Conservation (phyloP, 2,113 vertebrate genomes). For the Podarcis muralis region DNA sequence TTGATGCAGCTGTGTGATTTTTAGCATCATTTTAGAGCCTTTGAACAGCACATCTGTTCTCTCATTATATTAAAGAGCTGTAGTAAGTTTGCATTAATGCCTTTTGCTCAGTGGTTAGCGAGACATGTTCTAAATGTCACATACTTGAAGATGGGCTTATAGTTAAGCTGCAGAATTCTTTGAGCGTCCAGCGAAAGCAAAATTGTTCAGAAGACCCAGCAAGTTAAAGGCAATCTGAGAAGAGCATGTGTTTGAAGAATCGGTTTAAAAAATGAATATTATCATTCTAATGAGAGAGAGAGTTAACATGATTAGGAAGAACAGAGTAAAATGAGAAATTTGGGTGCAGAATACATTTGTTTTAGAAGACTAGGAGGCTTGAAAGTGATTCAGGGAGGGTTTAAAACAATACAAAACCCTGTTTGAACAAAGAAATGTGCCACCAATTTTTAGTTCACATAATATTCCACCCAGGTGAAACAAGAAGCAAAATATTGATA, state of each 20-base stretch:
- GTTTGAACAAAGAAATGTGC: background rate
- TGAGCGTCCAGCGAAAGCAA: background rate
- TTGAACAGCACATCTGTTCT: background rate
- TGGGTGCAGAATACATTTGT: background rate
- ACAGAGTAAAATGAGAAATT: background rate
- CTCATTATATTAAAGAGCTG: background rate
- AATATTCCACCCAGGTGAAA: background rate
- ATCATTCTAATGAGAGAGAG: background rate
- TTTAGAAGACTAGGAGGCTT: background rate
- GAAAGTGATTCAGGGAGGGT: background rate
- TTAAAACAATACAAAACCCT: background rate
- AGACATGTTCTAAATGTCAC: background rate
- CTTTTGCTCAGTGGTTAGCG: background rate
- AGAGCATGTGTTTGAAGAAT: background rate
- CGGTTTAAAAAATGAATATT: background rate
- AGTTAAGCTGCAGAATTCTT: background rate
- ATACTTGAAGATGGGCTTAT: background rate
- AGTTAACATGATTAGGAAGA: background rate
- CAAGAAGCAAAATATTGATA: constrained; percentile 1
- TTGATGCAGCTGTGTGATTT: background rate
- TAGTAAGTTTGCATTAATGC: background rate
- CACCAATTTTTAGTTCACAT: background rate
- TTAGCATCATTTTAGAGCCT: background rate
- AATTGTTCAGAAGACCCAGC: background rate
- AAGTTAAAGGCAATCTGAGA: background rate